Conservation (phyloP, 2,797 vertebrate genomes). For the Rhinogobio ventralis region DNA sequence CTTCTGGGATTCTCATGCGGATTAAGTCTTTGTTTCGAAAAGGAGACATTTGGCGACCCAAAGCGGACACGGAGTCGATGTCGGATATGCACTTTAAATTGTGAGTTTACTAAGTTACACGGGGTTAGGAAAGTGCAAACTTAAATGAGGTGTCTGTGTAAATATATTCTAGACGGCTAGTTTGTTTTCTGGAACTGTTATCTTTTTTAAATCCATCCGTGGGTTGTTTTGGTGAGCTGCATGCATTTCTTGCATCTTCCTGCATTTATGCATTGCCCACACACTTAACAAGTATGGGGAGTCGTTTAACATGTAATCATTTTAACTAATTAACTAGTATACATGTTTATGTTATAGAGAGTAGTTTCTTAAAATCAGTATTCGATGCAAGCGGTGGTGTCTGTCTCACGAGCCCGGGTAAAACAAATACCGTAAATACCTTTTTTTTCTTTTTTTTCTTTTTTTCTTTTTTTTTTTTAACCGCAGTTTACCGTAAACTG, state of each 20-base stretch:
- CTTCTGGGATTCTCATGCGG: background rate
- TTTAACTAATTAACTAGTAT: background rate
- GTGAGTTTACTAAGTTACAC: constrained; percentile 23
- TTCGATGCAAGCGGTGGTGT: background rate
- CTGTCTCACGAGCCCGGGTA: too few species aligned
- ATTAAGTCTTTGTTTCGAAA: constrained; percentile 10
- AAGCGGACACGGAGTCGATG: background rate
- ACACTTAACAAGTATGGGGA: background rate
- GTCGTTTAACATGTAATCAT: background rate
- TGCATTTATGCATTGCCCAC: background rate
- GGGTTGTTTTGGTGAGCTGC: background rate
- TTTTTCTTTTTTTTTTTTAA: background rate
- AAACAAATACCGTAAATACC: too few species aligned
- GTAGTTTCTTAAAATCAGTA: background rate
- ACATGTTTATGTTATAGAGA: background rate
- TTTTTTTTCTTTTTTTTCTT: too few species aligned
- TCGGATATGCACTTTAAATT: background rate
- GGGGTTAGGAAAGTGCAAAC: too few species aligned
- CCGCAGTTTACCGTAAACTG: too few species aligned
- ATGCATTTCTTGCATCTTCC: background rate
- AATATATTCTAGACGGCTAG: background rate
- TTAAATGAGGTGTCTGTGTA: background rate
- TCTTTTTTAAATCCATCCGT: background rate
- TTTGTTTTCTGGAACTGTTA: background rate
- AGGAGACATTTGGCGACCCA: background rate